phyloP scores from a whole-genome alignment of 2,888 invertebrate species.

The Drosophila mimetica region DNA sequence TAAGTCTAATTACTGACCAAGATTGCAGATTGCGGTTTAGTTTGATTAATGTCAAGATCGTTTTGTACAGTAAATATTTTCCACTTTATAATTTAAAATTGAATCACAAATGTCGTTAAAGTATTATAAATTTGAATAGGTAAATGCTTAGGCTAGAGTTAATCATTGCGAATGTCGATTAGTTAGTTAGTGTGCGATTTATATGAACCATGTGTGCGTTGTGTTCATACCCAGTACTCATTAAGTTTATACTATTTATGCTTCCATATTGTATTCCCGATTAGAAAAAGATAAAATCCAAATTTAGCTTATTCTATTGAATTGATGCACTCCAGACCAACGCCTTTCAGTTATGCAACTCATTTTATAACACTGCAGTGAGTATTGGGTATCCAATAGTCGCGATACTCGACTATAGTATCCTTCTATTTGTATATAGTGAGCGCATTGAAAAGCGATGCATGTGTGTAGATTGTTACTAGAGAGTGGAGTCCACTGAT shows the following conservation, averaged over 20 bases:
- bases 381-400: constrained; percentile 10
- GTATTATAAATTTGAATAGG: constrained; percentile 52
- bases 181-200: constrained; percentile 54
- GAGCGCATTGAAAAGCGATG: constrained; percentile 37
- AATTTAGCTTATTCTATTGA: not conserved
- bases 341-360: not conserved
- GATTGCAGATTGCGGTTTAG: constrained; percentile 21
- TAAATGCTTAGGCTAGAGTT: constrained; percentile 63
- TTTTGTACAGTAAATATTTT: constrained; percentile 57
- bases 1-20: not conserved
- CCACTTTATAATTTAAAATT: constrained; percentile 69
- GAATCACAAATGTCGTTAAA: constrained; percentile 73
- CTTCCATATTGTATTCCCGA: too few relatives aligned
- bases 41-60: constrained; percentile 29
- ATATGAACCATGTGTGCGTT: constrained; percentile 22
- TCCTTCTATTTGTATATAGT: constrained; percentile 8
- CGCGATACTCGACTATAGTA: not conserved
- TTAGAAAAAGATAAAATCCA: too few relatives aligned
- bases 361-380: not conserved
- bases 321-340: not conserved
- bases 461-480: constrained; percentile 25
- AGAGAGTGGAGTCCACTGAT: constrained; percentile 33
- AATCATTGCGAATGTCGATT: constrained; percentile 32
- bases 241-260: too few relatives aligned
- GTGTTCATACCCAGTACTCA: constrained; percentile 1